Evolutionary conservation across 1,140 invertebrate genomes (phyloP).

Genomic region (Lasaia peninsularis): DNA sequence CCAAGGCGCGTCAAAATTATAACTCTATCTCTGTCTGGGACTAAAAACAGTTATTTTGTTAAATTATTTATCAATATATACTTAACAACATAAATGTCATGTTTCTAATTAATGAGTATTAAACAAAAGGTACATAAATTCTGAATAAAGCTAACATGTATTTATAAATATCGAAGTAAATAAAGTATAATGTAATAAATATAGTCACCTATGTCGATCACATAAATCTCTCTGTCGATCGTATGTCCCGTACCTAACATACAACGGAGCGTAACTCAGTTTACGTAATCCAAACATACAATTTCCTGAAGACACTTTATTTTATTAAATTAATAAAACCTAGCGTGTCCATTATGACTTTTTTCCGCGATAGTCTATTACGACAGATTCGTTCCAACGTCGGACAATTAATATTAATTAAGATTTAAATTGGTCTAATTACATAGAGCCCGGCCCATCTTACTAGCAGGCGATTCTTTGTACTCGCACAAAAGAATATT

Average conservation of each 20-base stretch:
- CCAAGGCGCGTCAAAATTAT: too few relatives aligned
- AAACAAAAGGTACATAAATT: too few relatives aligned
- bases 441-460: slow-evolving; percentile 66
- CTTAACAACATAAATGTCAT: too few relatives aligned
- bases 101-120: too few relatives aligned
- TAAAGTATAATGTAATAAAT: too few relatives aligned
- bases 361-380: slow-evolving; percentile 55
- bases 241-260: not conserved
- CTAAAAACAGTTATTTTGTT: too few relatives aligned
- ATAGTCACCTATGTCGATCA: too few relatives aligned
- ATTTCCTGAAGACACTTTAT: slow-evolving; percentile 35
- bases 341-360: slow-evolving; percentile 50
- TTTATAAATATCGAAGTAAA: too few relatives aligned
- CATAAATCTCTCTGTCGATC: too few relatives aligned
- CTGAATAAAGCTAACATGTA: too few relatives aligned
- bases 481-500: slow-evolving; percentile 25
- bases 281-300: slow-evolving; percentile 19
- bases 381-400: slow-evolving; percentile 69
- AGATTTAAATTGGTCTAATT: slow-evolving; percentile 76
- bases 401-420: slow-evolving; percentile 75
- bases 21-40: too few relatives aligned
- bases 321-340: slow-evolving; percentile 53
- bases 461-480: slow-evolving; percentile 47
- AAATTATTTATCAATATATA: too few relatives aligned
- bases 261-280: not conserved